Percentiles rank a stretch among this genome's conserved stretches.
phyloP scores from a whole-genome alignment of 2,888 invertebrate genomes.

The Agonopterix arenella region DNA sequence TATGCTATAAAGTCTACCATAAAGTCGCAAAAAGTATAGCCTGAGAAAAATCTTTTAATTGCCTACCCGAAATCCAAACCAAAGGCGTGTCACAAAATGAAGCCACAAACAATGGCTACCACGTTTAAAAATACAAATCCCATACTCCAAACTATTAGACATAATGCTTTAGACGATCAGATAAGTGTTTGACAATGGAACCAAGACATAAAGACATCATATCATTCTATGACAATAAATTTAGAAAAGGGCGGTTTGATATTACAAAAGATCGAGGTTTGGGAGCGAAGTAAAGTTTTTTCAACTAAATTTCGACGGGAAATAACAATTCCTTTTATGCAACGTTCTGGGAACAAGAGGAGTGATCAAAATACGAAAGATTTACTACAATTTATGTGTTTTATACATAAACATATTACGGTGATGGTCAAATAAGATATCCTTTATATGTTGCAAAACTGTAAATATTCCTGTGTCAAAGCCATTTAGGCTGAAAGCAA shows the following conservation, averaged over 20 bases:
- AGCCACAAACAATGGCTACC: constrained; percentile 19
- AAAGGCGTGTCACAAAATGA: constrained; percentile 10
- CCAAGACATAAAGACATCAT: constrained; percentile 72
- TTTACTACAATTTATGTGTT: constrained; percentile 41
- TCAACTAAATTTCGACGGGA: constrained; percentile 36
- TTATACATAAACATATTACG: constrained; percentile 17
- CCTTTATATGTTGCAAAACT: too few relatives aligned
- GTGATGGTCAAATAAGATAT: too few relatives aligned
- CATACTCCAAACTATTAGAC: constrained; percentile 48
- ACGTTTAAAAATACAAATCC: constrained; percentile 26
- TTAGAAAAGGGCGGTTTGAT: constrained; percentile 64
- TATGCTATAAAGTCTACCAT: too few relatives aligned
- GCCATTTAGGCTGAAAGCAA: too few relatives aligned
- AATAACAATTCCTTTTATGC: constrained; percentile 46
- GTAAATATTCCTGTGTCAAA: too few relatives aligned
- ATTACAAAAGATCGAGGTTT: constrained; percentile 63
- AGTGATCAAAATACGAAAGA: constrained; percentile 66
- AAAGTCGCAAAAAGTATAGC: too few relatives aligned
- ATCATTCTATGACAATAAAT: constrained; percentile 72
- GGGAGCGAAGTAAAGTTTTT: constrained; percentile 52
- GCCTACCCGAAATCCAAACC: not conserved
- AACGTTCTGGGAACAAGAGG: constrained; percentile 61
- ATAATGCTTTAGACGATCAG: constrained; percentile 64
- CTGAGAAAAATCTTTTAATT: too few relatives aligned
- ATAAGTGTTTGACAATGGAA: constrained; percentile 68